Conservation (phyloP, 2,888 invertebrate genomes). For the Diabrotica balteata region DNA sequence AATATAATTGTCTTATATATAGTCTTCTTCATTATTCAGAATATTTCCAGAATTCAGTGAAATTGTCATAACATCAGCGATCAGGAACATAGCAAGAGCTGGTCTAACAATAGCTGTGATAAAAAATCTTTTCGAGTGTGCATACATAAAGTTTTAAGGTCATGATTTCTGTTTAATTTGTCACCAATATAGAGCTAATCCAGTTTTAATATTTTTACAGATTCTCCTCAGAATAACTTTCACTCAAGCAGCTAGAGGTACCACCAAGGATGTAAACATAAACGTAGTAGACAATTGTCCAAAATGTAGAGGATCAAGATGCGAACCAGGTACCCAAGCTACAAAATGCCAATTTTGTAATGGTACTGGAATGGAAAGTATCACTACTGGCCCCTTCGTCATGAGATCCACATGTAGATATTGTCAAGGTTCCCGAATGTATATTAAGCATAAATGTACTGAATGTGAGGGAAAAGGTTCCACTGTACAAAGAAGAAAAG, state of each 20-base stretch:
- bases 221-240: constrained; percentile 88
- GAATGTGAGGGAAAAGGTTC: constrained; percentile 92
- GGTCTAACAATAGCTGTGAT: no score
- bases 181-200: no score
- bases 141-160: no score
- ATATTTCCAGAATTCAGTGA: no score
- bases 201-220: constrained; percentile 59
- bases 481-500: constrained; percentile 83
- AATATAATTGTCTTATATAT: no score
- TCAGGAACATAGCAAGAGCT: no score
- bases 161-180: no score
- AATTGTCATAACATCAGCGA: no score
- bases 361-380: constrained; percentile 93
- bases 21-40: no score
- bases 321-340: constrained; percentile 92
- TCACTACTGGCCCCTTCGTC: constrained; percentile 86
- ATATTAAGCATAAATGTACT: constrained; percentile 87
- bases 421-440: constrained; percentile 84
- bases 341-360: constrained; percentile 91
- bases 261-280: constrained; percentile 90
- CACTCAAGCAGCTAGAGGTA: constrained; percentile 92
- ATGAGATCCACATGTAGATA: constrained; percentile 95
- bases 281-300: constrained; percentile 94
- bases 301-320: constrained; percentile 84
- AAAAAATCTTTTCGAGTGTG: no score